Conservation (phyloP, 1,140 invertebrate genomes). For the Carcinoscorpius rotundicauda region DNA sequence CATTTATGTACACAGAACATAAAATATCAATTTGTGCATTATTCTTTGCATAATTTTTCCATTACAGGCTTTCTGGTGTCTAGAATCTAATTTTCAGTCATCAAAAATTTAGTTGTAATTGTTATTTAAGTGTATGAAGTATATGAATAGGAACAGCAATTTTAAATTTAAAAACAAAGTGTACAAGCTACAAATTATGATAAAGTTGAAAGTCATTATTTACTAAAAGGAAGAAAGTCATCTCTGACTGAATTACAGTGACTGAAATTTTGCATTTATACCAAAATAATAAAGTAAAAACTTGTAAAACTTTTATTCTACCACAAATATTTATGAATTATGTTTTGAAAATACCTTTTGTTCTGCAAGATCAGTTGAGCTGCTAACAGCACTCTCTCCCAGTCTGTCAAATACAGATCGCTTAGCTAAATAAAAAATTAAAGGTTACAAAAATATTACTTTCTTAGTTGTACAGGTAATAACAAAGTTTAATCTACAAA, state of each 20-base stretch:
- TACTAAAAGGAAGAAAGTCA: not conserved
- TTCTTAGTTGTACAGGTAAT: too few species aligned
- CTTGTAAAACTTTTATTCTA: not conserved
- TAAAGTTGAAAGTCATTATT: not conserved
- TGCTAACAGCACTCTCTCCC: slow-evolving; percentile 25
- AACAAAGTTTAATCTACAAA: too few species aligned
- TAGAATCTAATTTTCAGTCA: too few species aligned
- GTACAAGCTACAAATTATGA: not conserved
- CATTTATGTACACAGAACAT: too few species aligned
- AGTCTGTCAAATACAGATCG: slow-evolving; percentile 28
- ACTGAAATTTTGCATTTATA: not conserved
- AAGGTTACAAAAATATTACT: not conserved
- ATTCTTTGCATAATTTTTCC: too few species aligned
- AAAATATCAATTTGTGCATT: too few species aligned
- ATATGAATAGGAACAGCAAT: not conserved
- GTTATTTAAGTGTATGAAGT: not conserved
- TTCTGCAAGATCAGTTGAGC: slow-evolving; percentile 14
- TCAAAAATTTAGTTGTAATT: too few species aligned
- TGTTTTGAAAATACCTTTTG: not conserved
- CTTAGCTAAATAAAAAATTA: slow-evolving; percentile 17
- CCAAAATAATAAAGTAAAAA: not conserved
- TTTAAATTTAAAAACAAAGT: not conserved
- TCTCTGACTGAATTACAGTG: not conserved
- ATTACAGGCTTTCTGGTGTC: too few species aligned
- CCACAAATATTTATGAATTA: not conserved